Conservation (phyloP, 2,113 vertebrate species). For the Galeopterus variegatus region DNA sequence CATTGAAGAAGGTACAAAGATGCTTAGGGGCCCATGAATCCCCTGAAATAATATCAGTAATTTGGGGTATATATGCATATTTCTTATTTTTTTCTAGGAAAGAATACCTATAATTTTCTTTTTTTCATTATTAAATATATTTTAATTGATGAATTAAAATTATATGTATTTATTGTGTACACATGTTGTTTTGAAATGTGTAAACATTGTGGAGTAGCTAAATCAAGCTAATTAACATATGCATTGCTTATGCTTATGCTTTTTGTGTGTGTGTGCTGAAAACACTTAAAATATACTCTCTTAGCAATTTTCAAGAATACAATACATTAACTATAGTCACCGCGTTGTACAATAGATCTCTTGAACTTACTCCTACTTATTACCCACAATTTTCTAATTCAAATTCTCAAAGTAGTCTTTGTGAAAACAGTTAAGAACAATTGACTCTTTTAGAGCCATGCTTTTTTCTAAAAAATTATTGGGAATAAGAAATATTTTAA, state of each 20-base stretch:
- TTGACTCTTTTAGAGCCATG: not conserved
- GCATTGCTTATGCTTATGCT: not conserved
- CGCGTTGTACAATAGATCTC: too few relatives aligned
- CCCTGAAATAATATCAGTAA: not conserved
- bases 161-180: not conserved
- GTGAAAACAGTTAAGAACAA: not conserved
- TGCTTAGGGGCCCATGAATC: not conserved
- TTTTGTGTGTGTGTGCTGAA: not conserved
- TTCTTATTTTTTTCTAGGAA: not conserved
- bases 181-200: not conserved
- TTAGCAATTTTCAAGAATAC: not conserved
- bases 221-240: not conserved
- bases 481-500: slow-evolving; percentile 34
- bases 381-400: not conserved
- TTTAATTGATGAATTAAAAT: not conserved
- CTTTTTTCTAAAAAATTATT: slow-evolving; percentile 5
- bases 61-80: not conserved
- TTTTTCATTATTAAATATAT: not conserved
- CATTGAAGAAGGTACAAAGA: not conserved
- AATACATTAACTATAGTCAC: not conserved
- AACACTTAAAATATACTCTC: not conserved
- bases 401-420: slow-evolving; percentile 12
- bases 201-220: not conserved
- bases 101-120: not conserved
- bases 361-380: not conserved